Evolutionary conservation across 37 sponge, comb jelly and placozoan genomes (phyloP).

Genomic region (Oopsacas minuta): DNA sequence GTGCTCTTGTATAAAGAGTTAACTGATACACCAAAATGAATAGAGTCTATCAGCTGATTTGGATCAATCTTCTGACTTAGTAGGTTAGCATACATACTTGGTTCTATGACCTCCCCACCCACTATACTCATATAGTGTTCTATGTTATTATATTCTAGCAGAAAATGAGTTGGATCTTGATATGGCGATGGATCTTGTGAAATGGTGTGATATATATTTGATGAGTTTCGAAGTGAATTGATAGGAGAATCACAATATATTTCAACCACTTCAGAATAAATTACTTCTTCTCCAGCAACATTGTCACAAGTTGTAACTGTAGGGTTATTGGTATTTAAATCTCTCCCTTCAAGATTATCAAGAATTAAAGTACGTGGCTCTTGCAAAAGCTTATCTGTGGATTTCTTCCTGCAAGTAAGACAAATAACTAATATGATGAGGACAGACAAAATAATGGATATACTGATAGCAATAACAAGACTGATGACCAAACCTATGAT

Average conservation of each 20-base stretch:
- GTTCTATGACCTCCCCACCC: not conserved
- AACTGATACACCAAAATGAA: no score
- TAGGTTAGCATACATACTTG: not conserved
- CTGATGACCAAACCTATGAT: not conserved
- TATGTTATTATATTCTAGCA: not conserved
- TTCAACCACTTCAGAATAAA: no score
- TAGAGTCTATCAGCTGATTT: not conserved
- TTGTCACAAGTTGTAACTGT: no score
- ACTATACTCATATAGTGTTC: not conserved
- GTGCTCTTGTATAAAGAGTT: no score
- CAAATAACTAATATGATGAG: not conserved
- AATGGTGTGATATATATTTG: no score
- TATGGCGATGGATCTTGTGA: not conserved
- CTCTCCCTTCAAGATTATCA: no score
- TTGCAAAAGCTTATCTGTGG: not conserved
- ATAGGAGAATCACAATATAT: no score
- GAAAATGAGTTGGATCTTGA: not conserved
- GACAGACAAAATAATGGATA: not conserved
- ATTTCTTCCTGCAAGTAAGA: not conserved
- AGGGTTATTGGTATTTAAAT: no score
- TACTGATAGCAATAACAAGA: not conserved
- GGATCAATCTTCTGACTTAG: not conserved
- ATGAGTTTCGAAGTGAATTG: no score
- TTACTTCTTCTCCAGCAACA: no score
- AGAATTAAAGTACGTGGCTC: no score